A percentile compares a stretch with the other conserved stretches of the same genome.
Conservation (phyloP, 2,113 vertebrate genomes). For the Notechis scutatus region DNA sequence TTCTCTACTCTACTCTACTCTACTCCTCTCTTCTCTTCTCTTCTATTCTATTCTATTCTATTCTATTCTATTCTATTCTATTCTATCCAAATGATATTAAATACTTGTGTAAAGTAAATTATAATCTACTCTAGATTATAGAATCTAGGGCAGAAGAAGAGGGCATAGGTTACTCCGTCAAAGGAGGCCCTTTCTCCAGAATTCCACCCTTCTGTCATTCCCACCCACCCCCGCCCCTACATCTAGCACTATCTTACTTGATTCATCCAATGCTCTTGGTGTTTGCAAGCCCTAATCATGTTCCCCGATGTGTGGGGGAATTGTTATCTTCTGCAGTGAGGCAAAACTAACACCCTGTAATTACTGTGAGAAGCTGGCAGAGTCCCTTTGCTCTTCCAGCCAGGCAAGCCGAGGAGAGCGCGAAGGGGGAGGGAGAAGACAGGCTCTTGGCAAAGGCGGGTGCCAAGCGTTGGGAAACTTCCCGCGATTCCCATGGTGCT, state of each 20-base stretch:
- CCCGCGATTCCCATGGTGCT: background rate
- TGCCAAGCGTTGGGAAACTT: slow-evolving; percentile 16
- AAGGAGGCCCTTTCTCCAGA: background rate
- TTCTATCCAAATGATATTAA: background rate
- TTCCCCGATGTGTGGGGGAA: background rate
- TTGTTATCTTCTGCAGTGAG: slow-evolving; percentile 37
- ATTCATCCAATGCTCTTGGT: slow-evolving; percentile 11
- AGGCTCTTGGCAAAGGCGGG: slow-evolving; percentile 5
- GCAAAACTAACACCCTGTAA: slow-evolving; percentile 39
- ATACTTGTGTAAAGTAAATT: background rate
- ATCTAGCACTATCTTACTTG: background rate
- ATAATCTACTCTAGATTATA: background rate
- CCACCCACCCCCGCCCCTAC: background rate
- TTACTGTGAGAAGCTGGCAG: slow-evolving; percentile 43
- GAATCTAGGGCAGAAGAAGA: background rate
- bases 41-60: too few relatives aligned
- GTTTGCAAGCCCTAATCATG: slow-evolving; percentile 7
- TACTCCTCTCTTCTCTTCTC: too few relatives aligned
- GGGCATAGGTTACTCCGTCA: background rate
- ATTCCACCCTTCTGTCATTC: background rate
- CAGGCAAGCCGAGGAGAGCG: background rate
- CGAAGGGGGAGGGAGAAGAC: background rate
- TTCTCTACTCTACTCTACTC: too few relatives aligned
- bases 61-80: too few relatives aligned
- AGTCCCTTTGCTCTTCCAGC: background rate